Evolutionary conservation across 2,797 vertebrate species (phyloP).

Genomic region (Oreortyx pictus): DNA sequence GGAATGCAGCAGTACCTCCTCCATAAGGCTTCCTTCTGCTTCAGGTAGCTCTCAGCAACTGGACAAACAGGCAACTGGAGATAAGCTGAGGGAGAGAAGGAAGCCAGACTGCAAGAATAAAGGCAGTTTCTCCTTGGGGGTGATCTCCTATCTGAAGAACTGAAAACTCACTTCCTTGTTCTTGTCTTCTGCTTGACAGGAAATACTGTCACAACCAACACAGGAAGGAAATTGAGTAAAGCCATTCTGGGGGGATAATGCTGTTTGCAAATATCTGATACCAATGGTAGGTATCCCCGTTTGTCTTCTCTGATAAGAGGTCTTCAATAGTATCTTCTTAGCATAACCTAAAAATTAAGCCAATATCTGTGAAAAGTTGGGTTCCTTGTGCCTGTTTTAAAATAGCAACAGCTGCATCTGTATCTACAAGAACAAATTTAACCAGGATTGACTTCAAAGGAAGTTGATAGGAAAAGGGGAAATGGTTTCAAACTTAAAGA

Average conservation of each 20-base stretch:
- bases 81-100: constrained; percentile 5
- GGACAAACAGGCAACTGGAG: not conserved
- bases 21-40: not conserved
- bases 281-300: not conserved
- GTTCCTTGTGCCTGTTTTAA: not conserved
- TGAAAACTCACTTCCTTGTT: constrained; percentile 42
- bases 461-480: not conserved
- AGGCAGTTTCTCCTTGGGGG: constrained; percentile 13
- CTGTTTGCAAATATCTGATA: not conserved
- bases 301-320: not conserved
- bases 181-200: constrained; percentile 13
- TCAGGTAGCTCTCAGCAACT: not conserved
- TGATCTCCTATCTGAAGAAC: constrained; percentile 7
- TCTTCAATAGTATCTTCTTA: not conserved
- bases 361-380: not conserved
- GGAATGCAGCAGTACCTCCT: not conserved
- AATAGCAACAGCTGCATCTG: not conserved
- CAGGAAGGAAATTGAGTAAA: constrained; percentile 37
- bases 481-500: no score
- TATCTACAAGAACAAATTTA: not conserved
- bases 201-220: not conserved
- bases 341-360: not conserved
- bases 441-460: not conserved
- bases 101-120: constrained; percentile 31
- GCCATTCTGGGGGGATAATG: not conserved